phyloP scores from a whole-genome alignment of 1,140 invertebrate genomes.

The Proales similis region DNA sequence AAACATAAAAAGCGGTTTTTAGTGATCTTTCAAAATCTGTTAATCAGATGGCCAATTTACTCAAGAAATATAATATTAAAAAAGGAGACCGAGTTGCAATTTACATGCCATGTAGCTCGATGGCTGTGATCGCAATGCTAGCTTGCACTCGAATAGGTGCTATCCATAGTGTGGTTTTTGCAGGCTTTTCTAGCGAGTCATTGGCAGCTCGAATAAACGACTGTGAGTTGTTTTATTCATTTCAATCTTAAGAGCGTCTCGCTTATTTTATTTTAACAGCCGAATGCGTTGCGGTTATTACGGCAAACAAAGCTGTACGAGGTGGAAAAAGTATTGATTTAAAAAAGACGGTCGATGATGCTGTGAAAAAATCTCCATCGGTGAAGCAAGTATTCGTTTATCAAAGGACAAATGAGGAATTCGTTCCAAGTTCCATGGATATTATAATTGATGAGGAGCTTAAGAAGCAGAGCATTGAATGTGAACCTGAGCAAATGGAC shows the following conservation, averaged over 20 bases:
- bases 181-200: constrained; percentile 59
- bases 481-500: constrained; percentile 51
- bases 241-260: not conserved
- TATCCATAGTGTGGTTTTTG: constrained; percentile 60
- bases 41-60: constrained; percentile 53
- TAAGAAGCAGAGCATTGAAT: constrained; percentile 45
- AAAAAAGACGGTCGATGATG: constrained; percentile 56
- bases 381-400: constrained; percentile 56
- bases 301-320: constrained; percentile 55
- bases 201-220: constrained; percentile 57
- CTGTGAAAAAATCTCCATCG: constrained; percentile 49
- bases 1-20: constrained; percentile 12
- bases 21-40: constrained; percentile 51
- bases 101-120: constrained; percentile 56
- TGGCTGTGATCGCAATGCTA: constrained; percentile 55
- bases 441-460: constrained; percentile 45
- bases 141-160: constrained; percentile 57
- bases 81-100: constrained; percentile 57
- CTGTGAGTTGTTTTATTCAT: constrained; percentile 44
- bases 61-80: constrained; percentile 51
- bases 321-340: constrained; percentile 55
- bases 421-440: constrained; percentile 40
- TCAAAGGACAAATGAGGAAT: constrained; percentile 45
- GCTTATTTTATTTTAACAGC: constrained; percentile 43
- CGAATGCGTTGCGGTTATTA: constrained; percentile 54